Conservation (phyloP, 2,888 invertebrate species). For the Orchestes rusci region DNA sequence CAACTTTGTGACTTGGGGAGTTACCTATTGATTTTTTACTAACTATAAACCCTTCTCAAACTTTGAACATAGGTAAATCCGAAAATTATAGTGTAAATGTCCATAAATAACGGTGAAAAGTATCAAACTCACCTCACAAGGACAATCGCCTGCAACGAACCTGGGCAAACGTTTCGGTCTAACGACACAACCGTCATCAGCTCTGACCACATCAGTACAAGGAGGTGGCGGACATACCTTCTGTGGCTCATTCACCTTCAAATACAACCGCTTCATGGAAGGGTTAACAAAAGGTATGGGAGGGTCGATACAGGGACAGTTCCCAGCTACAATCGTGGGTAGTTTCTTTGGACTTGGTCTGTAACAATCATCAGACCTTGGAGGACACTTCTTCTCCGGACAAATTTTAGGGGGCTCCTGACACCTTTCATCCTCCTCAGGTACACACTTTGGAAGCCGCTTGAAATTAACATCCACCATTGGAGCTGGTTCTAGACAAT, state of each 20-base stretch:
- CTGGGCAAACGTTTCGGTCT: constrained; percentile 25
- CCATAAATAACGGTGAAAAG: neutral
- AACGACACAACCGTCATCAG: constrained; percentile 23
- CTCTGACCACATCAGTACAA: constrained; percentile 13
- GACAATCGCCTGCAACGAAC: constrained; percentile 29
- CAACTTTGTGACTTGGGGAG: no score
- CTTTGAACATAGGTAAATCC: no score
- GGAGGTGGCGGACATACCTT: constrained; percentile 16
- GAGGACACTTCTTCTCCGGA: constrained; percentile 18
- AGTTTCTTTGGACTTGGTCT: constrained; percentile 13
- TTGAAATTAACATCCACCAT: constrained; percentile 23
- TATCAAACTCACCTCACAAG: constrained; percentile 22
- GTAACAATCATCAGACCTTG: constrained; percentile 25
- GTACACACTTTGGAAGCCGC: constrained; percentile 16
- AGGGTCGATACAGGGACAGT: constrained; percentile 16
- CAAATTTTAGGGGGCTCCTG: no score
- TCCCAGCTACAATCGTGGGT: constrained; percentile 7
- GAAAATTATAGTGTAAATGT: no score
- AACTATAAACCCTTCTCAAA: no score
- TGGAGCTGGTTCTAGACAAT: constrained; percentile 26
- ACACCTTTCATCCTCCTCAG: constrained; percentile 19
- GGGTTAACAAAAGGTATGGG: constrained; percentile 19
- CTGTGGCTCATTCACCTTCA: constrained; percentile 24
- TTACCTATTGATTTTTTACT: no score
- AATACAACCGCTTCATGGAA: constrained; percentile 21